These are phyloP conservation scores for Heliothis subflexa DNA, from an alignment of 1,140 invertebrate species.

Conservation along the genomic window DNA sequence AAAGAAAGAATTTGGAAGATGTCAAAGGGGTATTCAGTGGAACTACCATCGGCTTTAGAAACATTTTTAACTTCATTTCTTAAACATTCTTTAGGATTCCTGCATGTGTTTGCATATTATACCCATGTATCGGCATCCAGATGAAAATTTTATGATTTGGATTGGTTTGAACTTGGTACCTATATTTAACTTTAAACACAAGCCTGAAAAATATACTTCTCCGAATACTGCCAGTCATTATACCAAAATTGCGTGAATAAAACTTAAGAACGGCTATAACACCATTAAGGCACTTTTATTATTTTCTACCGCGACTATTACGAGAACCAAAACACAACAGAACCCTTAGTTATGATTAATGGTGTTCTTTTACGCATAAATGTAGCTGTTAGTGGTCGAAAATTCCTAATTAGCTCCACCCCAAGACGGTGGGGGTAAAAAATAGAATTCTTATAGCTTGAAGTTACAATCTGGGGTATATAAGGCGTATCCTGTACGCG, in stretches of 20 bases:
- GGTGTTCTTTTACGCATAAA: slow-evolving; percentile 40
- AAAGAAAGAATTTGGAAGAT: too few relatives aligned
- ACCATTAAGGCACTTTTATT: background rate
- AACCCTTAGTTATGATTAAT: slow-evolving; percentile 42
- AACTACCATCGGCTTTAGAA: too few relatives aligned
- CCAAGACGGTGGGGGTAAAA: slow-evolving; percentile 17
- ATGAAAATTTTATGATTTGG: too few relatives aligned
- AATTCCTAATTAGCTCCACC: slow-evolving; percentile 56
- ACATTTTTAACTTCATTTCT: too few relatives aligned
- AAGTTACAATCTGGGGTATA: slow-evolving; percentile 43
- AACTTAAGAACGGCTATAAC: background rate
- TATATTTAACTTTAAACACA: too few relatives aligned
- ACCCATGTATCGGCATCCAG: too few relatives aligned
- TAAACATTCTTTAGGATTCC: too few relatives aligned
- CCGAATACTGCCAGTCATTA: background rate
- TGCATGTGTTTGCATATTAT: too few relatives aligned
- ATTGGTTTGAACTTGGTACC: too few relatives aligned
- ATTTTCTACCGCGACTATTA: slow-evolving; percentile 28
- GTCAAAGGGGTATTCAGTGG: too few relatives aligned
- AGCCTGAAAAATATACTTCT: background rate
- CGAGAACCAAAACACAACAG: background rate
- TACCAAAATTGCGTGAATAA: slow-evolving; percentile 9
- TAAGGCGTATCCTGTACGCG: slow-evolving; percentile 26
- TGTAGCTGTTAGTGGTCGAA: slow-evolving; percentile 42
- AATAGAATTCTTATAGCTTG: slow-evolving; percentile 34